A percentile compares a stretch with the other conserved stretches of the same genome.
These are phyloP conservation scores for Peromyscus californicus DNA, from an alignment of 2,113 vertebrate genomes.

Conservation along the genomic window DNA sequence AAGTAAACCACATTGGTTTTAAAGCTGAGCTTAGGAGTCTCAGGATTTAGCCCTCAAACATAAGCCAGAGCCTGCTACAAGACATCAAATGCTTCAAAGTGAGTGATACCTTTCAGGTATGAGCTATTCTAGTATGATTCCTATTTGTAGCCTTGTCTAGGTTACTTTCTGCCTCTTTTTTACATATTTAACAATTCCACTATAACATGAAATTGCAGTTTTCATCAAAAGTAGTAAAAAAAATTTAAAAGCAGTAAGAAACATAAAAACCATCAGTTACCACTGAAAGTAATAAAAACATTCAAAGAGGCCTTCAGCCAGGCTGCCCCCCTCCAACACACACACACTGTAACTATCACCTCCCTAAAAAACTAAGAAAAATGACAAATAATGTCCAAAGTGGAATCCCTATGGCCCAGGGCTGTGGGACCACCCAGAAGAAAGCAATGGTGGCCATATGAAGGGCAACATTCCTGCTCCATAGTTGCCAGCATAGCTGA, in stretches of 20 bases:
- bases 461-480: slow-evolving; percentile 32
- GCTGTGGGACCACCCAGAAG: slow-evolving; percentile 69
- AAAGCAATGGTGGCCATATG: slow-evolving; percentile 56
- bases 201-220: slow-evolving; percentile 15
- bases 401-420: slow-evolving; percentile 35
- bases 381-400: slow-evolving; percentile 57
- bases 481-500: slow-evolving; percentile 67
- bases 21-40: neutral
- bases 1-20: neutral
- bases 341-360: slow-evolving; percentile 28
- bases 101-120: neutral
- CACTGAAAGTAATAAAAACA: slow-evolving; percentile 38
- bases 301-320: neutral
- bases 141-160: neutral
- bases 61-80: neutral
- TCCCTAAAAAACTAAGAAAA: slow-evolving; percentile 50
- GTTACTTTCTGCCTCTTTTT: neutral
- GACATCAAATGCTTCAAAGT: neutral
- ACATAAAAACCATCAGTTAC: neutral
- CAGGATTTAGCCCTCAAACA: neutral
- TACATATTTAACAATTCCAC: neutral
- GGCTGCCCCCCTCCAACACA: neutral
- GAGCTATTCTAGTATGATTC: neutral
- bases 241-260: neutral
- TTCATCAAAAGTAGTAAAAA: neutral